Percentiles rank a stretch among this genome's conserved stretches.
Conservation (phyloP, 2,797 vertebrate species). For the Sphenopsis melanotis region DNA sequence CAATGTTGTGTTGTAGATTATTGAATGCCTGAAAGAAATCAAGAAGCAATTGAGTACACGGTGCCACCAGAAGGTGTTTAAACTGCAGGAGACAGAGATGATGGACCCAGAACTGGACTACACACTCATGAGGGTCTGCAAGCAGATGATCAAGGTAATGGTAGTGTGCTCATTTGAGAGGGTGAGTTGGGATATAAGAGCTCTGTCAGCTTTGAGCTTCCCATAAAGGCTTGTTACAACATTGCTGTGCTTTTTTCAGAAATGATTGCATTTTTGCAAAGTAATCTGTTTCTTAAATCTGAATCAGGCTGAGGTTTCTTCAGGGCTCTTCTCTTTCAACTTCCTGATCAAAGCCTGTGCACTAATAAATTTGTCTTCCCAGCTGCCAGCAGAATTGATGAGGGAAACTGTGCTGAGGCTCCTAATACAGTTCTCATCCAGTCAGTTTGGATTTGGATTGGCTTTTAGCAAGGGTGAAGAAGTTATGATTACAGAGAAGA, state of each 20-base stretch:
- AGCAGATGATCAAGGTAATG: slow-evolving; percentile 95
- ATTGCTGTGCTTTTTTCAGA: neutral
- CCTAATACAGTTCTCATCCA: neutral
- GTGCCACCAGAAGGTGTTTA: slow-evolving; percentile 95
- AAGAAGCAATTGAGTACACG: slow-evolving; percentile 84
- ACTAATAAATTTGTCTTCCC: neutral
- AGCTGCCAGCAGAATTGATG: neutral
- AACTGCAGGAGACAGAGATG: slow-evolving; percentile 96
- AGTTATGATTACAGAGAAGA: neutral
- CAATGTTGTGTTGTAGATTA: slow-evolving; percentile 77
- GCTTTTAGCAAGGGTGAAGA: neutral
- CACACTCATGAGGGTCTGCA: slow-evolving; percentile 96
- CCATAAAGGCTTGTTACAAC: neutral
- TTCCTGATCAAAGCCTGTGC: neutral
- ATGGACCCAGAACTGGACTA: slow-evolving; percentile 96
- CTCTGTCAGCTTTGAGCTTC: neutral
- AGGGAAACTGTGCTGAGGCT: neutral
- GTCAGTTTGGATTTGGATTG: neutral
- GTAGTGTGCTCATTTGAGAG: neutral
- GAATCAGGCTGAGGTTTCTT: neutral
- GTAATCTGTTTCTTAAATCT: neutral
- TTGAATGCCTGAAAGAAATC: slow-evolving; percentile 95
- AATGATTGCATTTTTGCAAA: neutral
- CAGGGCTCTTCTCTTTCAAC: neutral
- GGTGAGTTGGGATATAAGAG: neutral